phyloP scores from a whole-genome alignment of 2,888 invertebrate genomes.

The Macrosiphum euphorbiae region DNA sequence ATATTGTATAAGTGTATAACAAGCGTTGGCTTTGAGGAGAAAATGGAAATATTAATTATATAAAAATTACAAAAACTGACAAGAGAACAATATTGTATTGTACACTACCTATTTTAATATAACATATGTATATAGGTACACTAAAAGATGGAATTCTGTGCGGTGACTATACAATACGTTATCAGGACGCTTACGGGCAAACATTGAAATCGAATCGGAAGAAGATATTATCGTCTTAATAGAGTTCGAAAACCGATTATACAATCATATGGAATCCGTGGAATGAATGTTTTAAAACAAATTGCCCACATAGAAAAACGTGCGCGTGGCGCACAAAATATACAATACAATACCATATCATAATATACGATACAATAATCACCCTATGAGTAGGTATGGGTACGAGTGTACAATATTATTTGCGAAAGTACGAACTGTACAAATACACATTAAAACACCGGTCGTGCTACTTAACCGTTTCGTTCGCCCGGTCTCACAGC shows the following conservation, averaged over 20 bases:
- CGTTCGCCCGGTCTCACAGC: not conserved
- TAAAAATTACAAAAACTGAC: not conserved
- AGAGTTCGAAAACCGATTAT: not conserved
- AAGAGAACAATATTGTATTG: not conserved
- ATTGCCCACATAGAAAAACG: not conserved
- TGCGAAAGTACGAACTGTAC: constrained; percentile 16
- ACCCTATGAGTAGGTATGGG: constrained; percentile 4
- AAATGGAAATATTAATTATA: not conserved
- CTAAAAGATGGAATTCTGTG: not conserved
- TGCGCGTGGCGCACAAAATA: not conserved
- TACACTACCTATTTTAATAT: not conserved
- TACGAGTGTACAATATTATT: not conserved
- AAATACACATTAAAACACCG: not conserved
- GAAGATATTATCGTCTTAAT: not conserved
- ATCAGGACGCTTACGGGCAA: not conserved
- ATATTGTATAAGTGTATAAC: not conserved
- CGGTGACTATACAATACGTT: not conserved
- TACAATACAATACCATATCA: too few relatives aligned
- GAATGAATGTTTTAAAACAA: not conserved
- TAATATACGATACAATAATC: too few relatives aligned
- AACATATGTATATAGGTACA: too few relatives aligned
- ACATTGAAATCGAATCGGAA: not conserved
- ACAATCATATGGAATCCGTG: not conserved
- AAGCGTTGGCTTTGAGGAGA: not conserved
- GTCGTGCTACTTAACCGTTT: constrained; percentile 29